Base-by-base conservation (phyloP, 2,113 vertebrate genomes). In the Ceyx cyanopectus region DNA sequence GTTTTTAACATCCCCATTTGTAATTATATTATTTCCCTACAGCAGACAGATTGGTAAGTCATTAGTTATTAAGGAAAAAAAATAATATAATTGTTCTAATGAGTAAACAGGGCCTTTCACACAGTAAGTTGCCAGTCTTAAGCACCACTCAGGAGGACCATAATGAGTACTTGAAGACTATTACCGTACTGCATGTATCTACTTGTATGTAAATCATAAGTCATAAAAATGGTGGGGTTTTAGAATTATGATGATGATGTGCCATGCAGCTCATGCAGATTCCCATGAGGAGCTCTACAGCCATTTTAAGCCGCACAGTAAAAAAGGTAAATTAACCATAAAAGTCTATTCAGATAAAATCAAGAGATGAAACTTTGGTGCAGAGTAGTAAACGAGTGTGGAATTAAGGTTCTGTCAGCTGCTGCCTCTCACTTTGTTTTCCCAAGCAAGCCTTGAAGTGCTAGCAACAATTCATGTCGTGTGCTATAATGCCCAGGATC, bases 1-100 rank as follows among this genome's bases (percentile, higher is more conserved):
- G 70, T 91, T 95, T 95, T 93, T 80, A 92, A 84, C 40, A 5
- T 50, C 76, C n/a, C 40, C 78, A 41, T 83, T 92, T 73, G 54
- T 77, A 91, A 87, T 74, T 72, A 56, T 21, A 34, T 89, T 79
- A n/a, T 60, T 87, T 72, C 0, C 2, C 51, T 67, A n/a, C 16
- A 50, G 67, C 43, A 78, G 90, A 60, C 54, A 63, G 65, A 81
- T 60, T 60, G 68, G 45, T 29, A 93, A 83, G 18, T 68, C 67
- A 40, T 92, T 66, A 87, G 54, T 81, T 89, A 86, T 51, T 87
- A 79, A 45, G 41, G 30, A 22, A 66, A 87, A 87, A 66, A 53
- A 75, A 81, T 24, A 17, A 26, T 15, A 46, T 61, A 67, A 62
- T 63, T 75, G 18, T 80, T 89, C 41, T 85, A 89, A 93, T 80